Base-by-base conservation (phyloP, 1,140 invertebrate genomes). In the Drosophila ananassae region DNA sequence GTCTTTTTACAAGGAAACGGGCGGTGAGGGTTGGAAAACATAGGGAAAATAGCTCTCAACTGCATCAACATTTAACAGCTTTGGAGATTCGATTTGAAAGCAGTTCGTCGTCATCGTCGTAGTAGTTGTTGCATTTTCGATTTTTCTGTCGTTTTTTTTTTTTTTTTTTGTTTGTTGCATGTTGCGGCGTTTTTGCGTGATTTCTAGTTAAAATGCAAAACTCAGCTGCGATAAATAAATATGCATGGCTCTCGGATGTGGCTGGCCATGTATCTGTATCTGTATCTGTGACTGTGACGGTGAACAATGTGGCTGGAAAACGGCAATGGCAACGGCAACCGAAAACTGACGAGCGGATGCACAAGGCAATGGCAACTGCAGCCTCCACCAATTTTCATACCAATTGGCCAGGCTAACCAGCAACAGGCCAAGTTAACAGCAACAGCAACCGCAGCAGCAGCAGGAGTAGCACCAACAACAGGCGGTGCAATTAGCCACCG, bases 131-230 rank as follows among this genome's bases (percentile, higher is more conserved):
- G 34, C 34, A 12, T 66, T 71, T 64, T 44, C 41, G 41, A 44
- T 57, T 53, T 75, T 25, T 50, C 24, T 10, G 67, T 73, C 22
- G 55, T 41, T 8, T 25, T 50, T 58, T 52, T 34, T 32, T 66
- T 58, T 30, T 63, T 41, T 8, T 25, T 50, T 58, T 52, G 34
- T 24, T 46, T 57, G 76, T 71, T 69, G 79, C 66, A 81, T 82
- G 73, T 82, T 55, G 63, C 54, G 41, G 62, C 48, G 34, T 89
- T 87, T 87, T 82, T 87, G 82, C 82, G 82, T 87, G 82, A 89
- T 89, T 89, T 89, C 83, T 83, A 81, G 66, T 79, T 87, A 87
- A 87, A 87, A 87, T 87, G 82, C 82, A 87, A 87, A 87, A 81
- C 72, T 81, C 67, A 77, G 77, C 74, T 87, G 73, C 81, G 74